A percentile compares a stretch with the other conserved stretches of the same genome.
phyloP scores from a whole-genome alignment of 1,140 invertebrate genomes.

The Helicorthomorpha holstii region DNA sequence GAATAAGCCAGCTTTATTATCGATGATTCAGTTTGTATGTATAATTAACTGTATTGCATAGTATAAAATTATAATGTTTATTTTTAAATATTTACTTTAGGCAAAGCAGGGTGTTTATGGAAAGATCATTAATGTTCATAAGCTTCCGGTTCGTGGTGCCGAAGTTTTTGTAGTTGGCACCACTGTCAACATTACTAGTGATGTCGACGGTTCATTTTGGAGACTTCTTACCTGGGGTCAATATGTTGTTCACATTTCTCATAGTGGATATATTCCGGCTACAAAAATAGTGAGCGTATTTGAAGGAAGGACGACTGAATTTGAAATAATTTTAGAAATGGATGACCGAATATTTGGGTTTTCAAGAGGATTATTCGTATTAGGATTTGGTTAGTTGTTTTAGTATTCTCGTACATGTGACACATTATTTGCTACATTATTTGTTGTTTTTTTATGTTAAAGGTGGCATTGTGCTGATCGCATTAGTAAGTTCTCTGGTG shows the following conservation, averaged over 20 bases:
- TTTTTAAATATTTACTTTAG: background rate
- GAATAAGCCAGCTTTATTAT: constrained; percentile 71
- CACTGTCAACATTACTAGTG: background rate
- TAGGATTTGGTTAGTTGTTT: background rate
- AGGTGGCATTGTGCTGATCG: background rate
- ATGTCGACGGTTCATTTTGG: background rate
- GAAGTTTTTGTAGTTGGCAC: background rate
- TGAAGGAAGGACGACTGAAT: background rate
- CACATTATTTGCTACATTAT: background rate
- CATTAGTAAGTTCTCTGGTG: background rate
- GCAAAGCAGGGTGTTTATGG: background rate
- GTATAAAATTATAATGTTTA: background rate
- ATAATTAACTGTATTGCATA: background rate
- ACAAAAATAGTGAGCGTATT: background rate
- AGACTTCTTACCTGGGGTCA: background rate
- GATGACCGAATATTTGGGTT: background rate
- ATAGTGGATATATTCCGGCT: background rate
- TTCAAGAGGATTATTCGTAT: background rate
- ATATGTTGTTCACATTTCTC: background rate
- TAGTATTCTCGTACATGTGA: too few species aligned
- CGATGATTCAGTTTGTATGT: constrained; percentile 17
- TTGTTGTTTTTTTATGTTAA: background rate
- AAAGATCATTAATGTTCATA: background rate
- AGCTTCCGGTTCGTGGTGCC: background rate
- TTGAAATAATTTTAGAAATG: background rate